Evolutionary conservation across 2,888 invertebrate genomes (phyloP), one percentile per base, ranked within the genome.

Genomic region (Philonicus albiceps): DNA sequence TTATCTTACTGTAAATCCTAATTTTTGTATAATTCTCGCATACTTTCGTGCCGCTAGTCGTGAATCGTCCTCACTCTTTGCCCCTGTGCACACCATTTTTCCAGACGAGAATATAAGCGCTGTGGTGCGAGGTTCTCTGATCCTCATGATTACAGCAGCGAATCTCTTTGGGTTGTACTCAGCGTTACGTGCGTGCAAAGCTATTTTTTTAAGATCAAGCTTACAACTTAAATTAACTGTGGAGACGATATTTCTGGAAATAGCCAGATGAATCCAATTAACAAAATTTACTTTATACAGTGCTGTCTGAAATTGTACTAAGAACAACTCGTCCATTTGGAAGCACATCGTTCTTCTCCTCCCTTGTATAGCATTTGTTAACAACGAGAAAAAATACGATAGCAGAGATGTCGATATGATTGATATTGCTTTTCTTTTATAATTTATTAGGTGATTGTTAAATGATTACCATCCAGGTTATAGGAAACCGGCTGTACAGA

Each of bases 131-230:
- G 97, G 97, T 92, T 97, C 99, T 90, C 94, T 95, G 92, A 95
- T 97, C 91, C 99, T 94, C 99, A 99, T 99, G 86, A 99, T 99
- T 3, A 99, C 99, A 55, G 99, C 99, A 83, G 99, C 98, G 93
- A 99, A 99, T 90, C 99, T 96, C 93, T 99, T 99, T 8, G 99
- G 99, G 92, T 99, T 99, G 91, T 99, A 99, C 92, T 99, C 99
- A 1, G 99, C 99, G 93, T 99, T 99, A 91, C 99, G 95, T 0
- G 99, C 99, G 91, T 98, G 98, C 2, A 99, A 93, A 0, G 99
- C 99, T 89, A 99, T 99, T 93, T 97, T 98, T 91, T 99, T 99
- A 88, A 99, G 93, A 91, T 99, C 99, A 89, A 99, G 93, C 93
- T 97, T 98, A 92, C 98, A 98, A 90, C 96, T 97, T 85, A 99